phyloP scores from a whole-genome alignment of 2,888 invertebrate genomes.

The Cyclophora punctaria region DNA sequence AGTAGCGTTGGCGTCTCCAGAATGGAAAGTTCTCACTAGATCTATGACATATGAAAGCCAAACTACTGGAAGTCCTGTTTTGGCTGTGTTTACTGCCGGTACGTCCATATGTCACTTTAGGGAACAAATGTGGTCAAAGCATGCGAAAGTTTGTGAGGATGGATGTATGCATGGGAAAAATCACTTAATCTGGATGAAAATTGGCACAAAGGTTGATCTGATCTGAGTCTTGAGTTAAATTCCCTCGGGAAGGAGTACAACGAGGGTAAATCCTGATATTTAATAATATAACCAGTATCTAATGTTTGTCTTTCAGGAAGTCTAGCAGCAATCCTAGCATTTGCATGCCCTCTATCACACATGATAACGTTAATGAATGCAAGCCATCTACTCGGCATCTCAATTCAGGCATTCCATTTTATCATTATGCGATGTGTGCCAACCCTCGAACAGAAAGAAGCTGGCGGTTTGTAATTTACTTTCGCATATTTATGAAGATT shows the following conservation, averaged over 20 bases:
- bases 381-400: constrained; percentile 69
- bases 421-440: constrained; percentile 74
- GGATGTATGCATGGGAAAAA: too few species aligned
- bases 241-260: too few species aligned
- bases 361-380: constrained; percentile 77
- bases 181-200: too few species aligned
- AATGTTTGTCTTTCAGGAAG: constrained; percentile 62
- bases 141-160: too few species aligned
- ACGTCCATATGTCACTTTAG: constrained; percentile 10
- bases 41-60: constrained; percentile 76
- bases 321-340: constrained; percentile 77
- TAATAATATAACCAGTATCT: not conserved
- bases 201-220: too few species aligned
- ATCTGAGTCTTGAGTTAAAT: too few species aligned
- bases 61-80: constrained; percentile 76
- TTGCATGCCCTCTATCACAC: constrained; percentile 77
- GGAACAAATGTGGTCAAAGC: too few species aligned
- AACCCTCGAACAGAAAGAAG: constrained; percentile 68
- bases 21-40: constrained; percentile 77
- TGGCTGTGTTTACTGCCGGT: constrained; percentile 79
- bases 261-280: not conserved
- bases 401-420: constrained; percentile 64
- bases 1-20: constrained; percentile 74
- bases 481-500: not conserved
- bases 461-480: constrained; percentile 48